Evolutionary conservation across 2,797 vertebrate species (phyloP).

Genomic region (Rhodeus uyekii): DNA sequence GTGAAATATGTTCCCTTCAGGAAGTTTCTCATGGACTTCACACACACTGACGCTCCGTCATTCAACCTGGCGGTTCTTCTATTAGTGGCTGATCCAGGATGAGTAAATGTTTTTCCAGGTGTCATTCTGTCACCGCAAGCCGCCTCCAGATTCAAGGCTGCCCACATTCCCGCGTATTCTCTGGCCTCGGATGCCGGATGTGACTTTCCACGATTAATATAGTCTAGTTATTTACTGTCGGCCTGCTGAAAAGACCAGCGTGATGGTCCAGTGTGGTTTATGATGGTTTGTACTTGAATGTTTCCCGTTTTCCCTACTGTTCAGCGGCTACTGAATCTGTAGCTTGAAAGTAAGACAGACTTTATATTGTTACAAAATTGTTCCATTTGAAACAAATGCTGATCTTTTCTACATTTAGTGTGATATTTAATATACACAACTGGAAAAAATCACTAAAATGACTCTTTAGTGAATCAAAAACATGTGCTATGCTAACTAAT

Average conservation of each 20-base stretch:
- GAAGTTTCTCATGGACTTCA: conserved; percentile 5
- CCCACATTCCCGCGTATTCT: background rate
- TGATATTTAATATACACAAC: too few species aligned
- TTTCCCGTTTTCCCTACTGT: too few species aligned
- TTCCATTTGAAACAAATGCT: too few species aligned
- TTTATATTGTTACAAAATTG: too few species aligned
- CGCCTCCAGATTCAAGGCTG: too few species aligned
- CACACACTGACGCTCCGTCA: background rate
- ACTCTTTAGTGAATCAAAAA: too few species aligned
- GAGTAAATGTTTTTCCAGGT: conserved; percentile 40
- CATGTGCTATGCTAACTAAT: too few species aligned
- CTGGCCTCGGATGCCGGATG: conserved; percentile 15
- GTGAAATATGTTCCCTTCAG: conserved; percentile 13
- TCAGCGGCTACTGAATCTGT: too few species aligned
- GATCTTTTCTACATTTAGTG: too few species aligned
- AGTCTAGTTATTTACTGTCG: background rate
- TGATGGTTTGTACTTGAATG: background rate
- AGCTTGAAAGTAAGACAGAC: too few species aligned
- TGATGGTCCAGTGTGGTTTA: too few species aligned
- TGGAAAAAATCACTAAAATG: too few species aligned
- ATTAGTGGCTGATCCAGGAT: background rate
- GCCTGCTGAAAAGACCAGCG: background rate
- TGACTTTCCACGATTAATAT: background rate
- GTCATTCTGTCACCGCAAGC: background rate
- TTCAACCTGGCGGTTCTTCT: background rate